phyloP scores from a whole-genome alignment of 1,140 invertebrate genomes.

The Cotesia typhae region DNA sequence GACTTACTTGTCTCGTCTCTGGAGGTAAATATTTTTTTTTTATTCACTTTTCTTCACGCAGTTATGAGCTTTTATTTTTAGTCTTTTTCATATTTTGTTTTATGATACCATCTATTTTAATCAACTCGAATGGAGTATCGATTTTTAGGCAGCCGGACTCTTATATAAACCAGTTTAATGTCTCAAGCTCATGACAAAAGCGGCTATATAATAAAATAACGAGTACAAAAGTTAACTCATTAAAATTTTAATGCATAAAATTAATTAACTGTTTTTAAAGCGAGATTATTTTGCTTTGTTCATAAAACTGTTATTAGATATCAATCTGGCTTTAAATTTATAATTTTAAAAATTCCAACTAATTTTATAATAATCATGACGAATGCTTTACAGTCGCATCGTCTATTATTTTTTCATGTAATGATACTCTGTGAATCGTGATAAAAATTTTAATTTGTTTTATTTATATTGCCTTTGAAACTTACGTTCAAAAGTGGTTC shows the following conservation, averaged over 20 bases:
- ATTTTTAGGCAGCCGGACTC: not conserved
- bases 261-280: too few relatives aligned
- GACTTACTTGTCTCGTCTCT: conserved; percentile 82
- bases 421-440: too few relatives aligned
- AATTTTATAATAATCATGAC: too few relatives aligned
- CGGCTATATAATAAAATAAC: too few relatives aligned
- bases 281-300: too few relatives aligned
- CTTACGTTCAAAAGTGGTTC: conserved; percentile 33
- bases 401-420: not conserved
- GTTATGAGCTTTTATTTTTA: not conserved
- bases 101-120: conserved; percentile 26
- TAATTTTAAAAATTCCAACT: too few relatives aligned
- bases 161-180: not conserved
- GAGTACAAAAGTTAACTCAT: too few relatives aligned
- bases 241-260: too few relatives aligned
- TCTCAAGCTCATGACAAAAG: conserved; percentile 5
- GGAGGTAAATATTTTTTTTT: conserved; percentile 75
- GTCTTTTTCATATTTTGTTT: not conserved
- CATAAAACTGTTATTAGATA: too few relatives aligned
- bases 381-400: too few relatives aligned
- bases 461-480: not conserved
- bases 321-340: too few relatives aligned
- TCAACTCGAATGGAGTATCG: conserved; percentile 18
- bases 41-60: not conserved
- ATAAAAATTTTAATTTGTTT: not conserved